Evolutionary conservation across 2,113 vertebrate species (phyloP).

Genomic region (Loxodonta africana): DNA sequence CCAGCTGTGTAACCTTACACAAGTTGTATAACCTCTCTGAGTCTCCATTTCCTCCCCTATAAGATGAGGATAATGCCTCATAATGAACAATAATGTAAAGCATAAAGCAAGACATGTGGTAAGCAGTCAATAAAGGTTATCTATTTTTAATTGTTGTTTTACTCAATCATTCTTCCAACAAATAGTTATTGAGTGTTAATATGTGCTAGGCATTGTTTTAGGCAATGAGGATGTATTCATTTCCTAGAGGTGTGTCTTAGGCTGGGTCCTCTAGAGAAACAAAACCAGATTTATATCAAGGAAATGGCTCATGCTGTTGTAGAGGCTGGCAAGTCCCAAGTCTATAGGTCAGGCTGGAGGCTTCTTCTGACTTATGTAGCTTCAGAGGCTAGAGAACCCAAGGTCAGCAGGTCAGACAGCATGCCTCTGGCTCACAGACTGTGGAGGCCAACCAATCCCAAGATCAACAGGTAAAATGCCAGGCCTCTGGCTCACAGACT

Average conservation of each 20-base stretch:
- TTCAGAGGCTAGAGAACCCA: too few relatives aligned
- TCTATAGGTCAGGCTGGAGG: too few relatives aligned
- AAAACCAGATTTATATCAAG: too few relatives aligned
- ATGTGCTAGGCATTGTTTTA: background rate
- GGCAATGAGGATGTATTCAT: background rate
- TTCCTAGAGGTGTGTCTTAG: background rate
- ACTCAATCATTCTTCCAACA: slow-evolving; percentile 18
- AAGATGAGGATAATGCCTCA: background rate
- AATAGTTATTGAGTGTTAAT: slow-evolving; percentile 7
- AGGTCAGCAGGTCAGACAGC: too few relatives aligned
- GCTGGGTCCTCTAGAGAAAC: too few relatives aligned
- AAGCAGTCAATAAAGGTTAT: background rate
- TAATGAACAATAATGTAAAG: background rate
- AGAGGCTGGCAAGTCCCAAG: too few relatives aligned
- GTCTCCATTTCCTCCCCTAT: background rate
- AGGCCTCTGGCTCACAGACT: too few relatives aligned
- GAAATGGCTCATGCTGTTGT: too few relatives aligned
- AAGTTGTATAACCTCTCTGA: background rate
- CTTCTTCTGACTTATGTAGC: too few relatives aligned
- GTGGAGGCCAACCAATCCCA: too few relatives aligned
- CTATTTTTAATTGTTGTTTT: background rate
- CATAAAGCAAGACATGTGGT: background rate
- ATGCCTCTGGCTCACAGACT: too few relatives aligned
- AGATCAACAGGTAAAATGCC: too few relatives aligned
- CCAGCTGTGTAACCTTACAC: background rate